A percentile compares a stretch with the other conserved stretches of the same genome.
Evolutionary conservation across 1,140 invertebrate species (phyloP).

Genomic region (Diorhabda sublineata): DNA sequence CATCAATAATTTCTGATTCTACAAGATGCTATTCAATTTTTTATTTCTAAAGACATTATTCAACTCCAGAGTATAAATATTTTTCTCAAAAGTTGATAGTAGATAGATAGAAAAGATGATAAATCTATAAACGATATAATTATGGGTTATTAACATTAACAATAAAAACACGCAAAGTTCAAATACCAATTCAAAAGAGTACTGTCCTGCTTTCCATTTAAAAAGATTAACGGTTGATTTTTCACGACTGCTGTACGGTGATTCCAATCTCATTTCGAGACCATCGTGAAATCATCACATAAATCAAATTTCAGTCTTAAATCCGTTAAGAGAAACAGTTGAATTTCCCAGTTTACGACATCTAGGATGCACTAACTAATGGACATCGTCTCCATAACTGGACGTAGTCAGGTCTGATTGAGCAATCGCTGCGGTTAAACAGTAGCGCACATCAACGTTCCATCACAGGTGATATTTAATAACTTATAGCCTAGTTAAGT

Average conservation of each 20-base stretch:
- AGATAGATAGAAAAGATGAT: too few species aligned
- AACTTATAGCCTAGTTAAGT: too few species aligned
- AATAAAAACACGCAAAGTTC: too few species aligned
- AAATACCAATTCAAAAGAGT: too few species aligned
- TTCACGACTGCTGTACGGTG: background rate
- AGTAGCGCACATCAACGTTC: background rate
- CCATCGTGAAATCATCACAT: conserved; percentile 2
- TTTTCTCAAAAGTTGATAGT: too few species aligned
- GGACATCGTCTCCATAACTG: background rate
- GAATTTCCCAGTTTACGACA: conserved; percentile 1
- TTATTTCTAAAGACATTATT: too few species aligned
- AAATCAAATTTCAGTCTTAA: background rate
- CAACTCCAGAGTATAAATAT: too few species aligned
- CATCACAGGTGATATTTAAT: too few species aligned
- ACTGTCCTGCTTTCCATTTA: background rate
- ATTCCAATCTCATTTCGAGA: conserved; percentile 2
- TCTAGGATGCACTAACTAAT: conserved; percentile 2
- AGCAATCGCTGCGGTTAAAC: background rate
- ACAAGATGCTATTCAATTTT: too few species aligned
- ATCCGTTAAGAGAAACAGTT: conserved; percentile 2
- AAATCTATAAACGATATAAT: too few species aligned
- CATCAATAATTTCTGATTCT: too few species aligned
- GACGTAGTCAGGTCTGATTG: background rate
- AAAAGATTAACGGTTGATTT: background rate
- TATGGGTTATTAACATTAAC: too few species aligned